Evolutionary conservation across 2,113 vertebrate species (phyloP), one percentile per base, ranked within the genome.

Genomic region (Elanus axillaris): DNA sequence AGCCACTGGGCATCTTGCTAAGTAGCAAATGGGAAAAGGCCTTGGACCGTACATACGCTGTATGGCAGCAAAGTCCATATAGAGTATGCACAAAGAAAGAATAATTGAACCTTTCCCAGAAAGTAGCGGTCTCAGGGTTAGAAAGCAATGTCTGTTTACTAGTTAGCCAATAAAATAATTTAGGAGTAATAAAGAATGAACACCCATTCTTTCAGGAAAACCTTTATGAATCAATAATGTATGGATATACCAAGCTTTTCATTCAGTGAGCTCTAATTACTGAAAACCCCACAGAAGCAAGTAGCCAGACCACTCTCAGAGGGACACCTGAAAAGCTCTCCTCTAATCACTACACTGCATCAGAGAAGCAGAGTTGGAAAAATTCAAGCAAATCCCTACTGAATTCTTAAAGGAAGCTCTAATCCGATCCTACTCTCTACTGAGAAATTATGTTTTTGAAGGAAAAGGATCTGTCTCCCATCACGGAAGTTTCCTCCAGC

Each of bases 391-490:
- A 93, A 86, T 85, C 71, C 29, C 38, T 66, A 63, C 62, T 59
- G 71, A 53, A 82, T 90, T 88, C 77, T 62, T 56, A 83, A 67
- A 82, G 73, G 29, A 90, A 85, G 26, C 59, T 52, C 87, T 97
- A 94, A 95, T 93, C 67, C 40, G 5, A 82, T 76, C 66, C 71
- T 63, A 59, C n/a, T 1, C 3, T 79, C 89, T 93, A 63, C 72
- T 23, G 32, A 92, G 67, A 93, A 93, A 87, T 74, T 31, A 40
- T n/a, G 60, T 1, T 90, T 93, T 77, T 77, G 82, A 83, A 92
- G 92, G 90, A 91, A 88, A 89, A 93, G 60, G 76, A 92, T 89
- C 59, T 74, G 76, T 71, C 68, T 93, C 67, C 66, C 81, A 86
- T 90, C 78, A 74, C 2, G 5, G 84, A 96, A 83, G 8, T 60